These are phyloP conservation scores for Pipistrellus kuhlii DNA, from an alignment of 2,797 vertebrate species.

Conservation along the genomic window DNA sequence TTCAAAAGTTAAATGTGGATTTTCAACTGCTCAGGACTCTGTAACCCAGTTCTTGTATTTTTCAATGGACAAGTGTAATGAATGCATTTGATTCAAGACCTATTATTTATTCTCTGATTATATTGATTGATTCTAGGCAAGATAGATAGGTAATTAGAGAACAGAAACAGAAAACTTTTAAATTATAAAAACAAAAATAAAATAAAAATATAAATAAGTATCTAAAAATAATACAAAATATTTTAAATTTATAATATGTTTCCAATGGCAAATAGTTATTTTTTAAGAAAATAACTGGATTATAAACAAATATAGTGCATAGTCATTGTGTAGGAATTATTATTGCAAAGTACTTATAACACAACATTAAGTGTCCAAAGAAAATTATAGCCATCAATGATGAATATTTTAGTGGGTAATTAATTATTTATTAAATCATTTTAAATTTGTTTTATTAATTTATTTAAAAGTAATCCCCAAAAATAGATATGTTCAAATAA, in stretches of 20 bases:
- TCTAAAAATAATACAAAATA: background rate
- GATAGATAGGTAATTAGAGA: background rate
- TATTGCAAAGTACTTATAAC: background rate
- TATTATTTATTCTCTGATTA: background rate
- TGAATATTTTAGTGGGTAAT: background rate
- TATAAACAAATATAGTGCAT: background rate
- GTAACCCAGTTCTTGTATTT: background rate
- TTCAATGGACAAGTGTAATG: background rate
- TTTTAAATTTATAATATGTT: background rate
- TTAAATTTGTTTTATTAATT: background rate
- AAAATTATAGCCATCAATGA: background rate
- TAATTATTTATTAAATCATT: background rate
- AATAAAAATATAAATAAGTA: background rate
- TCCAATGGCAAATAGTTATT: background rate
- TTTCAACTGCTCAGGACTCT: background rate
- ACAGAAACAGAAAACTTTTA: background rate
- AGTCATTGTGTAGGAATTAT: background rate
- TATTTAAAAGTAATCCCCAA: background rate
- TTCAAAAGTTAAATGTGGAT: background rate
- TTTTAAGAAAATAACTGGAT: background rate
- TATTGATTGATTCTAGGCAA: background rate
- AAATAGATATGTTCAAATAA: background rate
- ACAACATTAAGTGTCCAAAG: background rate
- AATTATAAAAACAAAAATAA: background rate
- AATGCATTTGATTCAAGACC: background rate